Conservation (phyloP, 2,888 invertebrate species). For the Apamea sordens region DNA sequence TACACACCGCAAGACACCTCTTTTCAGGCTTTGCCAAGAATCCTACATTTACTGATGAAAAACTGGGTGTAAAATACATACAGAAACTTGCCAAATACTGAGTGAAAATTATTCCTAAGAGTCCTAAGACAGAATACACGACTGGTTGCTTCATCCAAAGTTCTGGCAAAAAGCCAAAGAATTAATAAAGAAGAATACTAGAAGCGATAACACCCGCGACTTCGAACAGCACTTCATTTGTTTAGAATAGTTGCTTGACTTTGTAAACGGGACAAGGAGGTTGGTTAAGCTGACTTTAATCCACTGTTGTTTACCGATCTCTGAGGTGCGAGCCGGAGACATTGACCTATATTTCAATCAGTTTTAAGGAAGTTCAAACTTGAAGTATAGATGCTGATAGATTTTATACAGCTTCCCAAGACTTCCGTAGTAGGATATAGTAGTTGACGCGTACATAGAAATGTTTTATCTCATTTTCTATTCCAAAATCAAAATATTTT, state of each 20-base stretch:
- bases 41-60: neutral
- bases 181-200: constrained; percentile 19
- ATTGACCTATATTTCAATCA: too few species aligned
- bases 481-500: too few species aligned
- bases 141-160: constrained; percentile 2
- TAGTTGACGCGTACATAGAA: too few species aligned
- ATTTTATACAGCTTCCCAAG: too few species aligned
- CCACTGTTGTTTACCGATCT: neutral
- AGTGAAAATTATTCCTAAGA: neutral
- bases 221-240: constrained; percentile 27
- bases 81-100: neutral
- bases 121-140: neutral
- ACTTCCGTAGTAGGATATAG: too few species aligned
- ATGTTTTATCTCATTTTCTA: neutral
- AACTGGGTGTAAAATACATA: neutral
- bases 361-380: too few species aligned
- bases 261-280: constrained; percentile 24
- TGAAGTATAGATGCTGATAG: too few species aligned
- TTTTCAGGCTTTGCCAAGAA: neutral
- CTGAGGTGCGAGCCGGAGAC: neutral
- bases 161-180: constrained; percentile 35
- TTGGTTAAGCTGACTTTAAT: constrained; percentile 16
- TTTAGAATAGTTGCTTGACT: constrained; percentile 33
- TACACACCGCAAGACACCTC: neutral
- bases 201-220: constrained; percentile 19